These are phyloP conservation scores for Machimus atricapillus DNA, from an alignment of 2,888 invertebrate species.

Conservation along the genomic window DNA sequence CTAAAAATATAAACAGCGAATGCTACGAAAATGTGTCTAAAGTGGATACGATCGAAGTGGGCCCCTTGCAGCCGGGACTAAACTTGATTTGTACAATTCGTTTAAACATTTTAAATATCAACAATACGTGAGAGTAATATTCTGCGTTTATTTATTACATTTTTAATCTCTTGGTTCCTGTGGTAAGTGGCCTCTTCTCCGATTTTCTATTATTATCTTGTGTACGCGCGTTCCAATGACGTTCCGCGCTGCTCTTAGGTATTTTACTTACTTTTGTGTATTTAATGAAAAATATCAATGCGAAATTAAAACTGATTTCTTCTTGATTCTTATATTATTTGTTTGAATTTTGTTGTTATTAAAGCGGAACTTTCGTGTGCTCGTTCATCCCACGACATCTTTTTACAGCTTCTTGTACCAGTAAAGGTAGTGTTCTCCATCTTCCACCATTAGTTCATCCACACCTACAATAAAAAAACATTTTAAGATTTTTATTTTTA, in stretches of 20 bases:
- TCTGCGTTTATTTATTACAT: neutral
- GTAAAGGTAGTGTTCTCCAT: slow-evolving; percentile 88
- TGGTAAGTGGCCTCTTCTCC: slow-evolving; percentile 32
- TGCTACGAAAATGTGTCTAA: slow-evolving; percentile 30
- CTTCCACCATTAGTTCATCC: slow-evolving; percentile 84
- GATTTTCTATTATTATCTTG: neutral
- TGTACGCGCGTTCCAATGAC: neutral
- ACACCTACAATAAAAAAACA: slow-evolving; percentile 67
- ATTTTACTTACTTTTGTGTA: slow-evolving; percentile 11
- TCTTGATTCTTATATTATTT: slow-evolving; percentile 32
- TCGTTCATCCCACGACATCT: neutral
- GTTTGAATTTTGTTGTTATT: slow-evolving; percentile 16
- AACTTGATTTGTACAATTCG: slow-evolving; percentile 13
- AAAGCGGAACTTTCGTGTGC: slow-evolving; percentile 38
- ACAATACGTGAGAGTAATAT: slow-evolving; percentile 16
- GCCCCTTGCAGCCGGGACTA: neutral
- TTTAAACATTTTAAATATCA: slow-evolving; percentile 24
- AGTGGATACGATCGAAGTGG: slow-evolving; percentile 26
- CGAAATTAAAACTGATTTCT: slow-evolving; percentile 6
- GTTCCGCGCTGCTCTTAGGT: neutral
- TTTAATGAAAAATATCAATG: slow-evolving; percentile 27
- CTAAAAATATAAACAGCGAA: slow-evolving; percentile 37
- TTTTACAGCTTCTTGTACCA: slow-evolving; percentile 91
- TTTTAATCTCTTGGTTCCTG: slow-evolving; percentile 3
- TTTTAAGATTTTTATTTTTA: neutral